phyloP scores from a whole-genome alignment of 2,113 vertebrate species.

The Cromileptes altivelis region DNA sequence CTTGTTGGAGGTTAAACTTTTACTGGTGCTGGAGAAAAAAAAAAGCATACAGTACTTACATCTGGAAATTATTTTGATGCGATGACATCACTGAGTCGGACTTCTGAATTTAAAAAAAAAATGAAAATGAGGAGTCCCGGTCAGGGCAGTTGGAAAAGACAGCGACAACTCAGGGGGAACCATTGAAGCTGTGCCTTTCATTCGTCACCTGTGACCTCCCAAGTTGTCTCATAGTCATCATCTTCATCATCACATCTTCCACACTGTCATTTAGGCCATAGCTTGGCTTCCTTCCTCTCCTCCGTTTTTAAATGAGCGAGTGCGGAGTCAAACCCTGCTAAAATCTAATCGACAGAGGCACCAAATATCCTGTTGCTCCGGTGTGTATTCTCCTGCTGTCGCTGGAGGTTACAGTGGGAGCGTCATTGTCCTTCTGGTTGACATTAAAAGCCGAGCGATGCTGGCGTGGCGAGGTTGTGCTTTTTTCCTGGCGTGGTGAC shows the following conservation, averaged over 20 bases:
- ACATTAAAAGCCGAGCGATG: slow-evolving; percentile 55
- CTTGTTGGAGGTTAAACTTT: slow-evolving; percentile 27
- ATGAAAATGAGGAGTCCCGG: slow-evolving; percentile 3
- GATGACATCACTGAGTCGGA: background rate
- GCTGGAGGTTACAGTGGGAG: slow-evolving; percentile 31
- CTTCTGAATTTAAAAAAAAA: background rate
- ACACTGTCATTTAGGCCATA: slow-evolving; percentile 27
- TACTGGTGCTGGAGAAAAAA: slow-evolving; percentile 38
- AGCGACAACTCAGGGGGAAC: slow-evolving; percentile 83
- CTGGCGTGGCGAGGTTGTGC: slow-evolving; percentile 43
- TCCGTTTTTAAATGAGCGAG: background rate
- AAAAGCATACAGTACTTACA: background rate
- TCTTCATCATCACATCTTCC: background rate
- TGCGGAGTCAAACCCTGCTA: background rate
- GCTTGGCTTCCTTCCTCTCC: background rate
- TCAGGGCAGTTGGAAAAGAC: slow-evolving; percentile 47
- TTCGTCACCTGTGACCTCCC: slow-evolving; percentile 64
- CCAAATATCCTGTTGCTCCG: slow-evolving; percentile 37
- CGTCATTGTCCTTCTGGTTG: slow-evolving; percentile 63
- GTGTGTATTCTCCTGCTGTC: background rate
- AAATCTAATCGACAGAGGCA: background rate
- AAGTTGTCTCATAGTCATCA: slow-evolving; percentile 27
- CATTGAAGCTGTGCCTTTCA: slow-evolving; percentile 83
- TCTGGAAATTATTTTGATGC: slow-evolving; percentile 1
- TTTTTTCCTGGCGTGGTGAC: slow-evolving; percentile 50